Conservation (phyloP, 2,888 invertebrate genomes). For the Amphipyra tragopoginis region DNA sequence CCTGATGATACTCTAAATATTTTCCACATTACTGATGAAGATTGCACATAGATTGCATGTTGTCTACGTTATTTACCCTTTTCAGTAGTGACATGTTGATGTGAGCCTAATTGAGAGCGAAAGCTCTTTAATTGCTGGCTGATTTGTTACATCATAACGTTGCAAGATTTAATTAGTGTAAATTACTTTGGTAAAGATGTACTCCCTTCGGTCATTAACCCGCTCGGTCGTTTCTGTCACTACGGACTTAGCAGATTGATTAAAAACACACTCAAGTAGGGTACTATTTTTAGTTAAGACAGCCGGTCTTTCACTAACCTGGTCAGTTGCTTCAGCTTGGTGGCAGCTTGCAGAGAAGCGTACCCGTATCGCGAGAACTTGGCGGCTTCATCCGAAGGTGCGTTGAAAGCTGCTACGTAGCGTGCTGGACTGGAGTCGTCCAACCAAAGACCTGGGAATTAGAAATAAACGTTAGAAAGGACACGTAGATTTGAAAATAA, state of each 20-base stretch:
- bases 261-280: too few species aligned
- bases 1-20: background rate
- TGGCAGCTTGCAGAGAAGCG: constrained; percentile 92
- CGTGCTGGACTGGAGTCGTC: constrained; percentile 91
- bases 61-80: constrained; percentile 26
- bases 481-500: too few species aligned
- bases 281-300: too few species aligned
- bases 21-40: constrained; percentile 6
- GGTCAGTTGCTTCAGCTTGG: constrained; percentile 87
- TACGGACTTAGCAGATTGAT: too few species aligned
- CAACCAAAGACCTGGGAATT: constrained; percentile 91
- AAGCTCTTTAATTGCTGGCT: constrained; percentile 1
- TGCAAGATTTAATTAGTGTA: too few species aligned
- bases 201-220: too few species aligned
- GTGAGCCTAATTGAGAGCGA: constrained; percentile 15
- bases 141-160: too few species aligned
- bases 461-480: background rate
- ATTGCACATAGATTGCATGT: constrained; percentile 24
- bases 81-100: constrained; percentile 16
- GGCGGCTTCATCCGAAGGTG: constrained; percentile 91
- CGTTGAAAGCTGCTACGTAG: constrained; percentile 93
- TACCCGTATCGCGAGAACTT: constrained; percentile 91
- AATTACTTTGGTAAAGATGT: too few species aligned
- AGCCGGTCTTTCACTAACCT: constrained; percentile 84
- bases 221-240: too few species aligned